These are phyloP conservation scores for Colossoma macropomum DNA, from an alignment of 2,113 vertebrate species.

Conservation along the genomic window DNA sequence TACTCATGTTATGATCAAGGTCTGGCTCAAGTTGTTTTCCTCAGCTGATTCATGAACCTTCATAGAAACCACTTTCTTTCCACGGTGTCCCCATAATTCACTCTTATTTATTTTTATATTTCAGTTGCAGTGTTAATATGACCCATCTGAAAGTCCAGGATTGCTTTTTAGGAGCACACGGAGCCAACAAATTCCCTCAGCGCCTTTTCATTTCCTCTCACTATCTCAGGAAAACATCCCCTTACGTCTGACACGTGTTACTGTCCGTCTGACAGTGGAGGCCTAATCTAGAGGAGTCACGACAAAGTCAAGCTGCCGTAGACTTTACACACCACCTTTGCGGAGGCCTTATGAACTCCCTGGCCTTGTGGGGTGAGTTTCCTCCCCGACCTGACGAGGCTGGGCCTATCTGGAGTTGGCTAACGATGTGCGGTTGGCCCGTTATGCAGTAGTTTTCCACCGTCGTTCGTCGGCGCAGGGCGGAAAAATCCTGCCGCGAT, in stretches of 20 bases:
- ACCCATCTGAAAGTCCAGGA: constrained; percentile 54
- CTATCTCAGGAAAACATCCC: not conserved
- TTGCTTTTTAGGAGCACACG: constrained; percentile 38
- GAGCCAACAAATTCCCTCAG: constrained; percentile 31
- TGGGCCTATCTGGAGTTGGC: not conserved
- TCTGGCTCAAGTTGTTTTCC: too few species aligned
- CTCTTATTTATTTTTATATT: not conserved
- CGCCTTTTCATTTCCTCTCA: constrained; percentile 49
- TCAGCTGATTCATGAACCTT: not conserved
- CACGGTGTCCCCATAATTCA: not conserved
- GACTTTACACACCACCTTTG: not conserved
- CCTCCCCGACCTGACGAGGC: not conserved
- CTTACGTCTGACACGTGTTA: not conserved
- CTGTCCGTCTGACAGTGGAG: not conserved
- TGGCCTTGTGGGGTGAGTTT: not conserved
- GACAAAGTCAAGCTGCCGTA: not conserved
- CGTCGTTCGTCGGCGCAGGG: not conserved
- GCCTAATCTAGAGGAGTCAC: constrained; percentile 1
- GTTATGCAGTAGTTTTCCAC: not conserved
- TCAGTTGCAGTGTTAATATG: not conserved
- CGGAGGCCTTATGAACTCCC: not conserved
- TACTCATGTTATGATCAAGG: not conserved
- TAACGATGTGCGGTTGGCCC: not conserved
- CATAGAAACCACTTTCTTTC: not conserved
- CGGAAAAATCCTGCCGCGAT: not conserved